Percentiles rank a stretch among this genome's conserved stretches.
phyloP scores from a whole-genome alignment of 2,797 vertebrate genomes.

The Propithecus deckenii region DNA sequence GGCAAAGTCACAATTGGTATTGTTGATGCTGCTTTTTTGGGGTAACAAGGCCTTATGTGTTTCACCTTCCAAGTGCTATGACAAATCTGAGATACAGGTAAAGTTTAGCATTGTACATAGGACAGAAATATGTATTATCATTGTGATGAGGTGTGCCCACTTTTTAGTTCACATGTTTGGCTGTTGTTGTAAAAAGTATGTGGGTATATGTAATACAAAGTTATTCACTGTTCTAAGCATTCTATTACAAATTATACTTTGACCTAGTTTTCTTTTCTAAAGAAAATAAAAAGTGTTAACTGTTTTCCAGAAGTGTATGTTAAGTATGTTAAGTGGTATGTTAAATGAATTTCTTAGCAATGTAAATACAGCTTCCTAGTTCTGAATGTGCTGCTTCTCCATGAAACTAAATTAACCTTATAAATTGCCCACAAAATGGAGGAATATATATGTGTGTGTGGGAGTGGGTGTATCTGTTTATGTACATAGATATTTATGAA shows the following conservation, averaged over 20 bases:
- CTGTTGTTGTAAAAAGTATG: not conserved
- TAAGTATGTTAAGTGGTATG: constrained; percentile 3
- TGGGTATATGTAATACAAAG: not conserved
- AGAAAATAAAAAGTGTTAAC: constrained; percentile 14
- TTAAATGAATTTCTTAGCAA: constrained; percentile 38
- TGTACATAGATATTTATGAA: not conserved
- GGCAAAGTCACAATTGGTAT: not conserved
- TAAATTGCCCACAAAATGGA: not conserved
- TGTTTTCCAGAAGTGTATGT: constrained; percentile 23
- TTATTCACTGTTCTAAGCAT: not conserved
- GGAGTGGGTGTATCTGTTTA: not conserved
- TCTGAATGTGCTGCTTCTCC: not conserved
- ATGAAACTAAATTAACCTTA: not conserved
- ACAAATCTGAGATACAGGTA: not conserved
- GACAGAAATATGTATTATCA: not conserved
- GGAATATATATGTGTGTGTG: not conserved
- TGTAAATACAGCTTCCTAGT: constrained; percentile 1
- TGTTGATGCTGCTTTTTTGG: not conserved
- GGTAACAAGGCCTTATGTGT: not conserved
- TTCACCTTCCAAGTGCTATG: not conserved
- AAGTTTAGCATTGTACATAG: not conserved
- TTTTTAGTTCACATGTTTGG: not conserved
- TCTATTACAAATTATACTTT: constrained; percentile 26
- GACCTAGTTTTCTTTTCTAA: constrained; percentile 33
- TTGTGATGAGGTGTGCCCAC: not conserved